Evolutionary conservation across 2,113 vertebrate species (phyloP).

Genomic region (Mola mola): DNA sequence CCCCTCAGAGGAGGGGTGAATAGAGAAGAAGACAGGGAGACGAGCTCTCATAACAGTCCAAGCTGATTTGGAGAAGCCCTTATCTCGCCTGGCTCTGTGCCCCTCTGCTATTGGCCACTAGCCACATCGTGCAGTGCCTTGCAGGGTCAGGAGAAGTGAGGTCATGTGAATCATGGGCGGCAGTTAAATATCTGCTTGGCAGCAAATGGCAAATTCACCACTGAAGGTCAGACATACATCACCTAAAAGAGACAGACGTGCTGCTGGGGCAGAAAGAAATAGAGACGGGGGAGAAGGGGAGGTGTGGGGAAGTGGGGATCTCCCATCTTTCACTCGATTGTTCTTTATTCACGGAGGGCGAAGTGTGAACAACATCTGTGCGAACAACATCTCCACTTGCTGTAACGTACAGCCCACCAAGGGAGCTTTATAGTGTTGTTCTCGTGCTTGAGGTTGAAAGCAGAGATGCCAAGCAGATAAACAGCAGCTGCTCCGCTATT

Average conservation of each 20-base stretch:
- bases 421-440: constrained; percentile 59
- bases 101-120: constrained; percentile 53
- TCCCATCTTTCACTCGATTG: constrained; percentile 54
- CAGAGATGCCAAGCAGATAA: constrained; percentile 64
- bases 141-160: constrained; percentile 71
- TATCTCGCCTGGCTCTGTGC: constrained; percentile 55
- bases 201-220: constrained; percentile 62
- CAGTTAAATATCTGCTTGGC: constrained; percentile 74
- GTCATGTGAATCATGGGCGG: constrained; percentile 72
- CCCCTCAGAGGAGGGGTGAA: constrained; percentile 3
- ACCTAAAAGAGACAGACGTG: constrained; percentile 47
- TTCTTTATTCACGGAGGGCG: constrained; percentile 34
- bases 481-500: constrained; percentile 55
- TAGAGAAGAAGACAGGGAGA: constrained; percentile 8
- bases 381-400: constrained; percentile 2
- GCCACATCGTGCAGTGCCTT: constrained; percentile 48
- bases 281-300: neutral
- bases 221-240: constrained; percentile 74
- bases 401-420: constrained; percentile 57
- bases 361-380: constrained; percentile 25
- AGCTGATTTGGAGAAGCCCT: constrained; percentile 59
- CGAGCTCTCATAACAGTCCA: constrained; percentile 31
- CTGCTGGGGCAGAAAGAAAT: constrained; percentile 25
- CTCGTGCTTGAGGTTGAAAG: constrained; percentile 50
- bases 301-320: constrained; percentile 3